Conservation (phyloP, 1,140 invertebrate species). For the Drosophila oshimai region DNA sequence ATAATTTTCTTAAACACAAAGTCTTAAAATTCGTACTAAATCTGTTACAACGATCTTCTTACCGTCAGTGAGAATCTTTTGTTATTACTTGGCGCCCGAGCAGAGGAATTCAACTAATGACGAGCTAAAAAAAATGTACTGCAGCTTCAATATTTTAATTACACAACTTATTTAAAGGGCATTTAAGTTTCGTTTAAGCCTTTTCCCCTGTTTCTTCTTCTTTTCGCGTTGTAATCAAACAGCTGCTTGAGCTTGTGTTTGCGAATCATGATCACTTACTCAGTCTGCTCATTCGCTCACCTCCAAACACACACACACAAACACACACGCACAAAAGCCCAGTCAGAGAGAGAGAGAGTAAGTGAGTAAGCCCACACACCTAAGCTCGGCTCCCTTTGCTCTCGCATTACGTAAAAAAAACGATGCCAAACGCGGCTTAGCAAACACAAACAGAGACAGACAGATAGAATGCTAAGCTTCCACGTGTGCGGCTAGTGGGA, state of each 20-base stretch:
- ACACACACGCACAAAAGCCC: neutral
- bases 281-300: neutral
- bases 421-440: constrained; percentile 75
- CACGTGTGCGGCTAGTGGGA: constrained; percentile 40
- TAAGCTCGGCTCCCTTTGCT: constrained; percentile 47
- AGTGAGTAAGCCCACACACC: constrained; percentile 27
- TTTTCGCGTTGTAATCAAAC: constrained; percentile 45
- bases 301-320: constrained; percentile 2
- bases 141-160: neutral
- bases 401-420: constrained; percentile 67
- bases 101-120: too few relatives aligned
- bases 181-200: neutral
- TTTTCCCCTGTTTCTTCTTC: neutral
- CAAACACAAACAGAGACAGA: constrained; percentile 23
- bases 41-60: too few relatives aligned
- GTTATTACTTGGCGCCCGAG: too few relatives aligned
- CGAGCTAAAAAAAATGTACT: too few relatives aligned
- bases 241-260: constrained; percentile 56
- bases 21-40: too few relatives aligned
- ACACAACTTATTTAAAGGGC: neutral
- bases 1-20: too few relatives aligned
- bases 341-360: neutral
- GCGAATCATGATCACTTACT: constrained; percentile 58
- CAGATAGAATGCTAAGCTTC: constrained; percentile 45
- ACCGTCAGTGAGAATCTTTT: too few relatives aligned